Conservation (phyloP, 2,888 invertebrate genomes). For the Drosophila algonquin region DNA sequence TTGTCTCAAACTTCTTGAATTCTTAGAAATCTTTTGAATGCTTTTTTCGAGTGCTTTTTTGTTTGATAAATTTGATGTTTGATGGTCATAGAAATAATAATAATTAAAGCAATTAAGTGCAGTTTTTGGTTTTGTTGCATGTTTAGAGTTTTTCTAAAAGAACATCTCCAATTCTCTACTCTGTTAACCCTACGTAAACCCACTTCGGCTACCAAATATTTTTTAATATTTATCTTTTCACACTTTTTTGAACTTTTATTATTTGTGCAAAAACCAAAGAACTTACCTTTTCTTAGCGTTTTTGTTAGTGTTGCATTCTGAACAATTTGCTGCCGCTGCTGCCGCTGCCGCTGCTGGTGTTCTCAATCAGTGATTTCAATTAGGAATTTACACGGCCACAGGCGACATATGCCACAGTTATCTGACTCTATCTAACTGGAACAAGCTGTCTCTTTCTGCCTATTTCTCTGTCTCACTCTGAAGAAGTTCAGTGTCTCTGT, state of each 20-base stretch:
- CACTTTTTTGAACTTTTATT: not conserved
- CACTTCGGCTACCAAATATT: not conserved
- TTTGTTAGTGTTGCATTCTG: not conserved
- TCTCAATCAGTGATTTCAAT: constrained; percentile 57
- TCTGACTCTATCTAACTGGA: constrained; percentile 22
- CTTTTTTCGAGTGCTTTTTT: too few relatives aligned
- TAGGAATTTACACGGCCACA: constrained; percentile 45
- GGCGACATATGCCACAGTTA: constrained; percentile 62
- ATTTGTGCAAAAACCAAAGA: not conserved
- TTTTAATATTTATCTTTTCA: not conserved
- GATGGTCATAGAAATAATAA: too few relatives aligned
- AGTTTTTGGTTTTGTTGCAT: too few relatives aligned
- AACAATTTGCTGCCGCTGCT: not conserved
- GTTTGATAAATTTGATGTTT: too few relatives aligned
- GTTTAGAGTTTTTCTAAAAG: too few relatives aligned
- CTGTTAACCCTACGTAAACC: not conserved
- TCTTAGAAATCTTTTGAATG: not conserved
- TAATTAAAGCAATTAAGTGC: too few relatives aligned
- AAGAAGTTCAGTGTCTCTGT: constrained; percentile 18
- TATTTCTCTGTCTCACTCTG: not conserved
- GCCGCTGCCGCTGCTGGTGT: not conserved
- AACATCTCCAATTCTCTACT: not conserved
- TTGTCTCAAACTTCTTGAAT: too few relatives aligned
- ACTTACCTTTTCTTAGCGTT: not conserved
- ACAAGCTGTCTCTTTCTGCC: constrained; percentile 8